phyloP scores from a whole-genome alignment of 2,797 vertebrate species.

The Bucorvus abyssinicus region DNA sequence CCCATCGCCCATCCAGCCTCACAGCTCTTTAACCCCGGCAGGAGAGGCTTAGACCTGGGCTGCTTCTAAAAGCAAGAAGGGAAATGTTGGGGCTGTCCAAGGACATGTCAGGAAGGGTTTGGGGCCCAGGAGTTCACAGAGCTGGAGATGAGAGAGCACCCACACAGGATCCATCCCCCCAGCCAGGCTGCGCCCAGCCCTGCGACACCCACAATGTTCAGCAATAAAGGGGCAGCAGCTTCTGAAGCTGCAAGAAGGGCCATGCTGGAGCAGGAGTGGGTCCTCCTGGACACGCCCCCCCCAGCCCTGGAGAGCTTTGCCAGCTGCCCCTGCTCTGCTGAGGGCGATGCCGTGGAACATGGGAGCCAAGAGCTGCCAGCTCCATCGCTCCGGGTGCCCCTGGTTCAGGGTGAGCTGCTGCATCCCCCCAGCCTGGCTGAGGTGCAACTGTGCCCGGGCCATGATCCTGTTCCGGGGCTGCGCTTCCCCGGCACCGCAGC shows the following conservation, averaged over 20 bases:
- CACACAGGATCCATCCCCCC: background rate
- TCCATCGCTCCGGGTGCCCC: fast-evolving
- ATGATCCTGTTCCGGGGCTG: background rate
- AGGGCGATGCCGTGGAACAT: background rate
- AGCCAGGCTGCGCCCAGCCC: background rate
- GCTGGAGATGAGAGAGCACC: background rate
- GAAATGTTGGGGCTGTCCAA: fast-evolving
- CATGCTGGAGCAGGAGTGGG: fast-evolving
- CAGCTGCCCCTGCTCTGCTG: too few relatives aligned
- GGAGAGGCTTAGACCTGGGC: background rate
- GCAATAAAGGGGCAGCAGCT: background rate
- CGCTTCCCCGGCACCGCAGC: too few relatives aligned
- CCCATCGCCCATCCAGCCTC: background rate
- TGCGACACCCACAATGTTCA: too few relatives aligned
- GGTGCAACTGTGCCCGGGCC: fast-evolving
- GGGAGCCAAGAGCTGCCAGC: too few relatives aligned
- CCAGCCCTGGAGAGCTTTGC: background rate
- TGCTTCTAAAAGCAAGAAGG: background rate
- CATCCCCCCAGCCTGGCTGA: too few relatives aligned
- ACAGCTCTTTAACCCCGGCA: background rate
- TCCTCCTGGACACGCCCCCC: too few relatives aligned
- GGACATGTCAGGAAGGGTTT: background rate
- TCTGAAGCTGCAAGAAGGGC: background rate
- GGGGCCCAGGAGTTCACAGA: background rate
- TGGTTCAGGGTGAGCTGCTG: background rate